phyloP scores from a whole-genome alignment of 2,113 vertebrate genomes.

The Myotis yumanensis region DNA sequence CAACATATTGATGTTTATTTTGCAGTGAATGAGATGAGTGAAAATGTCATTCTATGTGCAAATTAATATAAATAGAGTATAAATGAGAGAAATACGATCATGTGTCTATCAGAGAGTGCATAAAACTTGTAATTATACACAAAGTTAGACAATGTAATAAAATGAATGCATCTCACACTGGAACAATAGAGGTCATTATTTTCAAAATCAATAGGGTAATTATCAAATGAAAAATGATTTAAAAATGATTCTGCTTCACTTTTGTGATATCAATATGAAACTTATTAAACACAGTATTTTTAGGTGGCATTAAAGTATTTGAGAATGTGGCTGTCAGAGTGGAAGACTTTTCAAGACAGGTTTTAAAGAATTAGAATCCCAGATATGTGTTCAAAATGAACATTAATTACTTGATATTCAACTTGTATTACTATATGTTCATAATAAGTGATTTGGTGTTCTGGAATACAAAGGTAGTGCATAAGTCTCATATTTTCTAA shows the following conservation, averaged over 20 bases:
- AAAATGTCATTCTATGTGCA: conserved; percentile 67
- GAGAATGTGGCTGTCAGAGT: conserved; percentile 58
- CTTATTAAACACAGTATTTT: conserved; percentile 57
- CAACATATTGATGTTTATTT: conserved; percentile 62
- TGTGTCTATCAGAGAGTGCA: conserved; percentile 31
- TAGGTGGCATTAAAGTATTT: conserved; percentile 48
- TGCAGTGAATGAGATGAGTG: conserved; percentile 65
- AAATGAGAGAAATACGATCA: conserved; percentile 77
- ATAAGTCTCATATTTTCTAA: conserved; percentile 60
- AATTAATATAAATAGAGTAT: conserved; percentile 70
- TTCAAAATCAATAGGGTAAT: conserved; percentile 81
- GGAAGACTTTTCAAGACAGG: conserved; percentile 22
- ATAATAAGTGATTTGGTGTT: conserved; percentile 47
- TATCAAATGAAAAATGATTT: conserved; percentile 75
- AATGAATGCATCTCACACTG: conserved; percentile 78
- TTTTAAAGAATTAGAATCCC: conserved; percentile 67
- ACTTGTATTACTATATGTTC: conserved; percentile 41
- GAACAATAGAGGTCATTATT: conserved; percentile 78
- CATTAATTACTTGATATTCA: conserved; percentile 69
- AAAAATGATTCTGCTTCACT: conserved; percentile 70
- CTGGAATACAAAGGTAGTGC: conserved; percentile 56
- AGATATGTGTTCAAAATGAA: conserved; percentile 64
- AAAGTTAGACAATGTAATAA: conserved; percentile 79
- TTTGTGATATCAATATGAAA: conserved; percentile 70
- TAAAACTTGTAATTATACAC: conserved; percentile 72